A percentile compares a stretch with the other conserved stretches of the same genome.
These are phyloP conservation scores for Actenoides lindsayi DNA, from an alignment of 2,113 vertebrate genomes.

Conservation along the genomic window DNA sequence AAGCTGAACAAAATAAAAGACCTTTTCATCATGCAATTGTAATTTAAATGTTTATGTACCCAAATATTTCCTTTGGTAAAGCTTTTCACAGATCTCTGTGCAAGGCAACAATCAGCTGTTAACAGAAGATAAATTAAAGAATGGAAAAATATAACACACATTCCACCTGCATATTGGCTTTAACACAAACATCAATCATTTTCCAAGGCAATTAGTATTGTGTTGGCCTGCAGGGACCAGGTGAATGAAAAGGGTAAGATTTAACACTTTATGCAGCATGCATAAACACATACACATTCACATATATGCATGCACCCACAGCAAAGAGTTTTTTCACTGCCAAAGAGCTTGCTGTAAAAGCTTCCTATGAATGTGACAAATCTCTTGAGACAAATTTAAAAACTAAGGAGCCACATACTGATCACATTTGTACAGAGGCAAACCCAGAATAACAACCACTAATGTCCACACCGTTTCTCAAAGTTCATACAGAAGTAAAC, in stretches of 20 bases:
- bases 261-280: constrained; percentile 15
- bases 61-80: constrained; percentile 55
- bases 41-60: constrained; percentile 57
- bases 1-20: constrained; percentile 38
- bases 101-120: constrained; percentile 47
- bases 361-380: not conserved
- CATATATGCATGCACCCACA: not conserved
- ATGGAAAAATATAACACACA: constrained; percentile 48
- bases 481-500: constrained; percentile 18
- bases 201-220: constrained; percentile 60
- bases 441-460: constrained; percentile 6
- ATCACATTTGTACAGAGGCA: not conserved
- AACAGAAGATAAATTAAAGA: constrained; percentile 69
- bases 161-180: constrained; percentile 51
- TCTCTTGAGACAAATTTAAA: constrained; percentile 2
- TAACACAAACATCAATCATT: constrained; percentile 67
- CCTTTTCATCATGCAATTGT: constrained; percentile 32
- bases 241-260: constrained; percentile 48
- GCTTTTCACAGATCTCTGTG: constrained; percentile 10
- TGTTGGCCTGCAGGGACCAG: constrained; percentile 35
- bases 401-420: not conserved
- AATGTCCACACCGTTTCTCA: not conserved
- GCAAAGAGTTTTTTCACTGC: not conserved
- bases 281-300: constrained; percentile 10
- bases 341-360: not conserved